Conservation (phyloP, 2,888 invertebrate genomes). For the Phania funesta region DNA sequence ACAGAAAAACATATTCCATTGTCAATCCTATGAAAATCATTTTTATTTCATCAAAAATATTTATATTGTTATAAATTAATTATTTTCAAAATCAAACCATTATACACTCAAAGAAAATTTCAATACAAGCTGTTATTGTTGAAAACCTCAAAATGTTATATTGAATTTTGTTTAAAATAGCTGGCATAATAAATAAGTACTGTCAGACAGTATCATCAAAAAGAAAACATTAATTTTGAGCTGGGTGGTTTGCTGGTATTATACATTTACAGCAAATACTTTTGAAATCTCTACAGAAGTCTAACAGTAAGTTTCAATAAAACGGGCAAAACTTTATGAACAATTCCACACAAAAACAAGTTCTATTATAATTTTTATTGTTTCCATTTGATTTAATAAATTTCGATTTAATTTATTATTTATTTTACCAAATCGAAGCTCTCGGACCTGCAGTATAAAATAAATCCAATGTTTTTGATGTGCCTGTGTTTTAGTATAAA, state of each 20-base stretch:
- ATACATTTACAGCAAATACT: constrained; percentile 2
- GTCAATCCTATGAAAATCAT: constrained; percentile 34
- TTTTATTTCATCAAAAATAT: constrained; percentile 19
- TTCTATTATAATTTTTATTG: constrained; percentile 37
- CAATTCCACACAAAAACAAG: constrained; percentile 44
- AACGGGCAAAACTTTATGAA: constrained; percentile 20
- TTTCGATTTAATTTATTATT: constrained; percentile 61
- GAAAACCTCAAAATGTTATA: no score
- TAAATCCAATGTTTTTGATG: constrained; percentile 51
- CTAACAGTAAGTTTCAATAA: constrained; percentile 34
- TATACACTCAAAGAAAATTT: not conserved
- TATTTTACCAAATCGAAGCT: constrained; percentile 77
- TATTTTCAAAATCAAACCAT: not conserved
- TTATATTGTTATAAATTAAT: constrained; percentile 5
- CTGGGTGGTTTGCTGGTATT: constrained; percentile 75
- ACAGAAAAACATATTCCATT: constrained; percentile 17
- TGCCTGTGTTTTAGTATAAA: constrained; percentile 52
- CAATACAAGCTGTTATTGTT: not conserved
- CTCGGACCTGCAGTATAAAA: constrained; percentile 77
- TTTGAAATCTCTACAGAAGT: not conserved
- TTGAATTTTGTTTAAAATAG: not conserved
- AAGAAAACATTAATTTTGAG: constrained; percentile 72
- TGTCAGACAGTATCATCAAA: no score
- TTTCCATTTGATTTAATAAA: constrained; percentile 61
- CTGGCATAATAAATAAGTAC: not conserved